Conservation (phyloP, 2,797 vertebrate genomes). For the Lutjanus argentimaculatus region DNA sequence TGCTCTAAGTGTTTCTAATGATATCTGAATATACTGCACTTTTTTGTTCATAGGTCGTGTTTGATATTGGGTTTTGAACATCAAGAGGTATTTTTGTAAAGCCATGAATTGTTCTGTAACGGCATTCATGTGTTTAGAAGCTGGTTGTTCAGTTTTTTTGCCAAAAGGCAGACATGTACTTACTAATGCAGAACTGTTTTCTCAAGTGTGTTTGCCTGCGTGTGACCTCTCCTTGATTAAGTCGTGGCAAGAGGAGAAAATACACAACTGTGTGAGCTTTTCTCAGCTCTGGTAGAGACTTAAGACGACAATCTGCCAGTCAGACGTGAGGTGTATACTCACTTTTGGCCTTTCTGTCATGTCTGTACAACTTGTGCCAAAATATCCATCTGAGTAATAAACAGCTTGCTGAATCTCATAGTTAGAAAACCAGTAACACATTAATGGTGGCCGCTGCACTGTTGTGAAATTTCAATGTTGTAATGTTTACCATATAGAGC, state of each 20-base stretch:
- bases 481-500: constrained; percentile 77
- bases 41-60: constrained; percentile 58
- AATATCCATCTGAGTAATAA: constrained; percentile 41
- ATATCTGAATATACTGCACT: constrained; percentile 65
- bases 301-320: constrained; percentile 57
- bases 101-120: constrained; percentile 58
- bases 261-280: constrained; percentile 15
- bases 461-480: constrained; percentile 70
- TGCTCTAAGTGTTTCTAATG: constrained; percentile 64
- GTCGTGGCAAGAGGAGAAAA: constrained; percentile 4
- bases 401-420: constrained; percentile 44
- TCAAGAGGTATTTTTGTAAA: constrained; percentile 77
- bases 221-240: constrained; percentile 27
- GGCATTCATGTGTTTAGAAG: constrained; percentile 62
- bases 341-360: constrained; percentile 55
- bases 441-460: constrained; percentile 52
- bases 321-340: constrained; percentile 49
- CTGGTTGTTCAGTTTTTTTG: constrained; percentile 15
- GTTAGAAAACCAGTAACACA: constrained; percentile 40
- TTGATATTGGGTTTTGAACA: constrained; percentile 66
- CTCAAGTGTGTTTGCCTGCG: constrained; percentile 40
- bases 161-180: constrained; percentile 37
- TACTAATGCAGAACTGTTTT: constrained; percentile 26
- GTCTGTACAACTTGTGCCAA: constrained; percentile 64
- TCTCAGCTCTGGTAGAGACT: constrained; percentile 45